phyloP scores from a whole-genome alignment of 2,888 invertebrate genomes.

The Amblyjoppa fuscipennis region DNA sequence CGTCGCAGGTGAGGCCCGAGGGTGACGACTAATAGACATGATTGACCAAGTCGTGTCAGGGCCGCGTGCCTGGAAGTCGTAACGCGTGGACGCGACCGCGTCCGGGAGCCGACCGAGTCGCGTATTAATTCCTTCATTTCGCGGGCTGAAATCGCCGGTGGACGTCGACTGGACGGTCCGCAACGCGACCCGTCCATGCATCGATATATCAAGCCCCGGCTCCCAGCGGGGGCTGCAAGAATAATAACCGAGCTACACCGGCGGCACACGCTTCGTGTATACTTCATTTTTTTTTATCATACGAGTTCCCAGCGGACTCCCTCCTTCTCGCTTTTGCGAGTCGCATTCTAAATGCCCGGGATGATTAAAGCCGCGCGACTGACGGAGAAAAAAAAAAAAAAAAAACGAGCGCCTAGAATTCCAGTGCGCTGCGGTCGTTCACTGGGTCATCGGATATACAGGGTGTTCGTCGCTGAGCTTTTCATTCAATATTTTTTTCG shows the following conservation, averaged over 20 bases:
- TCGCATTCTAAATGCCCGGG: constrained; percentile 43
- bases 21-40: constrained; percentile 53
- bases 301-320: constrained; percentile 36
- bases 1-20: constrained; percentile 44
- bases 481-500: not conserved
- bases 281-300: constrained; percentile 56
- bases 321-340: constrained; percentile 46
- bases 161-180: constrained; percentile 35
- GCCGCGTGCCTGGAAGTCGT: constrained; percentile 63
- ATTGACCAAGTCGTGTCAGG: constrained; percentile 59
- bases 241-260: constrained; percentile 50
- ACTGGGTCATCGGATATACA: constrained; percentile 25
- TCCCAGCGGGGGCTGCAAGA: constrained; percentile 34
- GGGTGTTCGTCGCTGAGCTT: not conserved
- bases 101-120: constrained; percentile 42
- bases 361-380: constrained; percentile 45
- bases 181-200: constrained; percentile 31
- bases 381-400: constrained; percentile 5
- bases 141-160: constrained; percentile 28
- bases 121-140: constrained; percentile 67
- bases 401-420: constrained; percentile 20
- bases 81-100: constrained; percentile 55
- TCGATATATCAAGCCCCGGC: constrained; percentile 50
- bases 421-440: constrained; percentile 9
- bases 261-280: constrained; percentile 45